These are phyloP conservation scores for Corythornis cristatus DNA, from an alignment of 2,113 vertebrate genomes.

Conservation along the genomic window DNA sequence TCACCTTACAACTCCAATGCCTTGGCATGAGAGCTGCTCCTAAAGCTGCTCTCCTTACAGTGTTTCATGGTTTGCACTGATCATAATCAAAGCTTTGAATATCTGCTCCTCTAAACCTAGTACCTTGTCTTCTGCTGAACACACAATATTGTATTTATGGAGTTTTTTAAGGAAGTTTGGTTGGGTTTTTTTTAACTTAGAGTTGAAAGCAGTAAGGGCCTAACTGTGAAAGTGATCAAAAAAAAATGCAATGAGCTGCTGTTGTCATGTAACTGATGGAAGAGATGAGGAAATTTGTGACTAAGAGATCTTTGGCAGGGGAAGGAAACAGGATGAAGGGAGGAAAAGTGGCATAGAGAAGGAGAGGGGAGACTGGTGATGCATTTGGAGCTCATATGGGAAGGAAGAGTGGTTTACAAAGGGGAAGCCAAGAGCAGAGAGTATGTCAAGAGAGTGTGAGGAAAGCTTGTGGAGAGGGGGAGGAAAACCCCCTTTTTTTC, in stretches of 20 bases:
- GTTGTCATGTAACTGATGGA: background rate
- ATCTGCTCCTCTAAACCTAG: background rate
- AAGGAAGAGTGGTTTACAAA: conserved; percentile 22
- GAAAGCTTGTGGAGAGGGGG: background rate
- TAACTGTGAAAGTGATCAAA: background rate
- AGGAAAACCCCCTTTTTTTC: background rate
- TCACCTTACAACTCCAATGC: background rate
- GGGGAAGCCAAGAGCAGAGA: background rate
- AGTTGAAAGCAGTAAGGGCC: background rate
- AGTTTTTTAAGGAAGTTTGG: background rate
- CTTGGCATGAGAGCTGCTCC: background rate
- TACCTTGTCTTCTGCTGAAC: background rate
- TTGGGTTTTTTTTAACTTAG: background rate
- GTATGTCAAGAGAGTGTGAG: background rate
- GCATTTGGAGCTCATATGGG: background rate
- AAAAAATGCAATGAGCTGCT: background rate
- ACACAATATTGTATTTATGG: background rate
- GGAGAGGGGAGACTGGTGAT: background rate
- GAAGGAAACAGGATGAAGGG: background rate
- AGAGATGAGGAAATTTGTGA: background rate
- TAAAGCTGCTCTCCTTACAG: background rate
- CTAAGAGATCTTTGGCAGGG: background rate
- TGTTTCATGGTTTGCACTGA: background rate
- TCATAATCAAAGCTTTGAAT: background rate
- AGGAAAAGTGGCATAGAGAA: background rate